These are phyloP conservation scores for Chlorodrepanis virens DNA, from an alignment of 2,113 vertebrate genomes.

Conservation along the genomic window DNA sequence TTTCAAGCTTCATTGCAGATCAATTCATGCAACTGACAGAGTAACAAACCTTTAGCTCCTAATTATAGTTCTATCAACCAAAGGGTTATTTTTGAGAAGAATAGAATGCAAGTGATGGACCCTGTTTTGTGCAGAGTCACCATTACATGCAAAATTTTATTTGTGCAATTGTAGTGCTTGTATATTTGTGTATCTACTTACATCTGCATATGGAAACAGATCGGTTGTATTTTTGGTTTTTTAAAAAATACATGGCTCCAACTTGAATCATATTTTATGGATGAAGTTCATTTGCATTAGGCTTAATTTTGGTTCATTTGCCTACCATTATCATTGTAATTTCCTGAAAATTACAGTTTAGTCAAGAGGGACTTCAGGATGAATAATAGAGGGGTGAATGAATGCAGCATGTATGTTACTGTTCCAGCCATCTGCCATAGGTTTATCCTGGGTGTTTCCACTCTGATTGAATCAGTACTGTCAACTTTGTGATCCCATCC, in stretches of 20 bases:
- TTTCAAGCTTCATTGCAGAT: neutral
- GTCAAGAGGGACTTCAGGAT: conserved; percentile 38
- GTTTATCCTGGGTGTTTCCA: conserved; percentile 18
- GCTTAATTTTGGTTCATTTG: conserved; percentile 26
- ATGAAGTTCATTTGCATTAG: conserved; percentile 38
- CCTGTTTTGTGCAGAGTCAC: neutral
- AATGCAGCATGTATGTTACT: neutral
- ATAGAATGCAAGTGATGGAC: neutral
- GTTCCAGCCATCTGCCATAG: conserved; percentile 26
- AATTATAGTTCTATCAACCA: neutral
- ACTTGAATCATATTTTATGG: conserved; percentile 9
- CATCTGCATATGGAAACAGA: neutral
- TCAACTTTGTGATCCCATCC: neutral
- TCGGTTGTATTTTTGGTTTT: neutral
- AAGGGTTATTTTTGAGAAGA: conserved; percentile 1
- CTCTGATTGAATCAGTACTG: neutral
- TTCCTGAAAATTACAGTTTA: conserved; percentile 58
- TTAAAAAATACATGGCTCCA: neutral
- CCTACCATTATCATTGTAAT: conserved; percentile 41
- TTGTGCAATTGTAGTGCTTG: neutral
- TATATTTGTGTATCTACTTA: neutral
- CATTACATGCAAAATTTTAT: neutral
- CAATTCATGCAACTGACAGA: neutral
- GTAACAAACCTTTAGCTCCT: neutral
- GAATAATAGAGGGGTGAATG: conserved; percentile 31